Evolutionary conservation across 2,797 vertebrate genomes (phyloP), one percentile per base, ranked within the genome.

Genomic region (Myoxocephalus aenaeus): DNA sequence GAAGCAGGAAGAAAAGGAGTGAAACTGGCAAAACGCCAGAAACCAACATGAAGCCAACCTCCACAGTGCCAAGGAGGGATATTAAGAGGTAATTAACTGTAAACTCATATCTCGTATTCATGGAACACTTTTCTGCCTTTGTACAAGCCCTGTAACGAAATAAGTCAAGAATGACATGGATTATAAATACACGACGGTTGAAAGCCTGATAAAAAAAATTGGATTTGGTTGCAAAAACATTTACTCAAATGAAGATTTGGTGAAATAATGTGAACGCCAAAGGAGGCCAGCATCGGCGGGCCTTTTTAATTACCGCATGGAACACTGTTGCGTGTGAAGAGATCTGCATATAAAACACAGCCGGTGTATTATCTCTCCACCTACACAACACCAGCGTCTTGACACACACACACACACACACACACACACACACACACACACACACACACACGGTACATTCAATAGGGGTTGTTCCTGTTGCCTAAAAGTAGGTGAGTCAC

Each of bases 401-500:
- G 69, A 73, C 46, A n/a, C 25, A 27, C 20, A 61, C 42, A 56
- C 36, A 68, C 15, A 15, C 17, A 46, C 1, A 61, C n/a, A n/a
- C n/a, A 40, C 22, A 46, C 14, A 27, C 38, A 22, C 22, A 29
- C 13, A 73, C 46, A n/a, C 25, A 27, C 20, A 61, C 42, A 56
- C 36, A 40, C 22, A 46, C 14, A 27, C 38, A 22, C 22, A 29
- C 13, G 54, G 3, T 50, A 75, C 57, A 48, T 58, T 38, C 15
- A 42, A 69, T 53, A 77, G 18, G 50, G 51, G 44, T n/a, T 76
- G 62, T 27, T 77, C 29, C 27, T 32, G 57, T 62, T 7, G 46
- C 76, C 46, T 68, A 51, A 61, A 81, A 67, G 53, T 34, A 76
- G 44, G 20, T 83, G 73, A 81, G 79, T 87, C 77, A 82, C 51